These are phyloP conservation scores for Stichodactyla helianthus DNA, from an alignment of 64 coral and sea anemone species.

Conservation along the genomic window DNA sequence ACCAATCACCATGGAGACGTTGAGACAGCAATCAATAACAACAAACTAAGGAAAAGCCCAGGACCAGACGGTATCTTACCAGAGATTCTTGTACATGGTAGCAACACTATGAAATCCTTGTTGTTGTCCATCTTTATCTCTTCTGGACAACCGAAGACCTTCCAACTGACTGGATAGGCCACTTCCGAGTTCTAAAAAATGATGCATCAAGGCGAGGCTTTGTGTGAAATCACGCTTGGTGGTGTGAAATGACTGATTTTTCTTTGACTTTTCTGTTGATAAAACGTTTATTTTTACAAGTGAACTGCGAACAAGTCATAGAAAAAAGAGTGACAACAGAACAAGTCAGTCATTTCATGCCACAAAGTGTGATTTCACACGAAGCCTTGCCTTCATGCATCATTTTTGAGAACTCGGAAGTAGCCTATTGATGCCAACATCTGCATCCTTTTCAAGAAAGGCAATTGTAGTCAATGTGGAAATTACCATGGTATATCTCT, in stretches of 20 bases:
- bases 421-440: background rate
- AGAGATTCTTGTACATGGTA: constrained; percentile 20
- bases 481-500: constrained; percentile 18
- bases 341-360: no score
- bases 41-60: constrained; percentile 38
- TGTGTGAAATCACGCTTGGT: no score
- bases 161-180: constrained; percentile 1
- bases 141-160: background rate
- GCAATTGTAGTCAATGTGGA: constrained; percentile 2
- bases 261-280: no score
- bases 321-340: no score
- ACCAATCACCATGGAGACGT: constrained; percentile 29
- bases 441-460: constrained; percentile 33
- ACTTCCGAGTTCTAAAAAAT: no score
- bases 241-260: no score
- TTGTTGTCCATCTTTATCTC: background rate
- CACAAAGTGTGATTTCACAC: no score
- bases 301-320: no score
- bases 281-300: no score
- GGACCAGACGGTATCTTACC: constrained; percentile 40
- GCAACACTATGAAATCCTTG: background rate
- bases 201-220: no score
- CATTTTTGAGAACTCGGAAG: no score
- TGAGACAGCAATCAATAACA: constrained; percentile 20
- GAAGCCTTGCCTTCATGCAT: no score